A percentile compares a stretch with the other conserved stretches of the same genome.
Conservation (phyloP, 2,888 invertebrate genomes). For the Pterostichus niger region DNA sequence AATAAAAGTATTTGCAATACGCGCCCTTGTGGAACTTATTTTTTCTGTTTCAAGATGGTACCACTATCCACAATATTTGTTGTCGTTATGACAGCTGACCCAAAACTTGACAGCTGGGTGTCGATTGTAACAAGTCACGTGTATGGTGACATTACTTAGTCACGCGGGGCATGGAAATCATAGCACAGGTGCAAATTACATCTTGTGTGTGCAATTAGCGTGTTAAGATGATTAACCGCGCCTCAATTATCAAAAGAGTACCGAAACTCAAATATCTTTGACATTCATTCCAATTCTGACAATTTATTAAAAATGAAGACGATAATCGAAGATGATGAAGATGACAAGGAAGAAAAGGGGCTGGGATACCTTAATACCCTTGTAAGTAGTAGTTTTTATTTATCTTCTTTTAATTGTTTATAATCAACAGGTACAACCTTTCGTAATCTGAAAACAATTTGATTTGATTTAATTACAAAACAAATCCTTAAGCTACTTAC, state of each 20-base stretch:
- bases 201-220: slow-evolving; percentile 41
- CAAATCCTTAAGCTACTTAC: neutral
- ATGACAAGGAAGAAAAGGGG: slow-evolving; percentile 57
- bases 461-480: neutral
- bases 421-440: neutral
- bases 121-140: slow-evolving; percentile 45
- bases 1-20: no score
- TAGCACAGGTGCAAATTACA: slow-evolving; percentile 50
- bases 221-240: slow-evolving; percentile 34
- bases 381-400: slow-evolving; percentile 52
- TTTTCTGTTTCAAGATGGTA: slow-evolving; percentile 6
- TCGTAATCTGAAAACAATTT: neutral
- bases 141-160: slow-evolving; percentile 12
- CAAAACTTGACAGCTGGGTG: slow-evolving; percentile 47
- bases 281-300: slow-evolving; percentile 15
- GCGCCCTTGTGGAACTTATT: no score
- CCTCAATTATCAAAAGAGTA: slow-evolving; percentile 10
- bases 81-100: neutral
- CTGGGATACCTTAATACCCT: slow-evolving; percentile 62
- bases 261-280: slow-evolving; percentile 11
- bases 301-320: slow-evolving; percentile 24
- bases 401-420: neutral
- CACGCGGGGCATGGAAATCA: slow-evolving; percentile 39
- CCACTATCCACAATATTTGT: neutral
- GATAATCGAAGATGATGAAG: slow-evolving; percentile 36